phyloP scores from a whole-genome alignment of 2,113 vertebrate genomes.

The Neolamprologus brichardi region DNA sequence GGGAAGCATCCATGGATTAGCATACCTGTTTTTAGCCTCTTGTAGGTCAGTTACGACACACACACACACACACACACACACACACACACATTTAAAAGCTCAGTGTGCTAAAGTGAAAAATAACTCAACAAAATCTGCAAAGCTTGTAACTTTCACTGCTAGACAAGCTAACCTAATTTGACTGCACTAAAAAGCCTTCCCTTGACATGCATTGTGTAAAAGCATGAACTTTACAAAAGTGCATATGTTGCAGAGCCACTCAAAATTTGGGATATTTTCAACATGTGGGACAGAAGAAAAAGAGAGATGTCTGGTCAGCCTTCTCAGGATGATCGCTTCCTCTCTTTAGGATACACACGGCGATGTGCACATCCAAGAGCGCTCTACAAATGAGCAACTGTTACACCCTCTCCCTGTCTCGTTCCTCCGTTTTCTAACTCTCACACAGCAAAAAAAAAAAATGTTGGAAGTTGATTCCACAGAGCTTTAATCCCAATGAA shows the following conservation, averaged over 20 bases:
- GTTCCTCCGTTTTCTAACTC: not conserved
- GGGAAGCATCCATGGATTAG: not conserved
- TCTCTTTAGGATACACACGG: not conserved
- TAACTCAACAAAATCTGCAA: not conserved
- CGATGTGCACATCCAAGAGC: not conserved
- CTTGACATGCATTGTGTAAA: not conserved
- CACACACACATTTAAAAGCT: not conserved
- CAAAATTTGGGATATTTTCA: not conserved
- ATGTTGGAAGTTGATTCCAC: slow-evolving; percentile 7
- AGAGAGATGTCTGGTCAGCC: not conserved
- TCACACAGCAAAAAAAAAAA: not conserved
- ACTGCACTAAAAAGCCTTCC: not conserved
- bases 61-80: not conserved
- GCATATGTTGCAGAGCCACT: not conserved
- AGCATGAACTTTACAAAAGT: not conserved
- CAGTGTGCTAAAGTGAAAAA: not conserved
- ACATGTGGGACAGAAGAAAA: not conserved
- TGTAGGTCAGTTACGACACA: not conserved
- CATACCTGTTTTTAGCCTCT: not conserved
- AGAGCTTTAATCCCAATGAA: slow-evolving; percentile 20
- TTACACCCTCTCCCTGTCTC: not conserved
- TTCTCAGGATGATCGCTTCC: not conserved
- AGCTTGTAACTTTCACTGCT: not conserved
- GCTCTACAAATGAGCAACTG: not conserved
- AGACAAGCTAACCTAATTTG: not conserved